Evolutionary conservation across 2,797 vertebrate species (phyloP).

Genomic region (Microctenopoma lineatum): DNA sequence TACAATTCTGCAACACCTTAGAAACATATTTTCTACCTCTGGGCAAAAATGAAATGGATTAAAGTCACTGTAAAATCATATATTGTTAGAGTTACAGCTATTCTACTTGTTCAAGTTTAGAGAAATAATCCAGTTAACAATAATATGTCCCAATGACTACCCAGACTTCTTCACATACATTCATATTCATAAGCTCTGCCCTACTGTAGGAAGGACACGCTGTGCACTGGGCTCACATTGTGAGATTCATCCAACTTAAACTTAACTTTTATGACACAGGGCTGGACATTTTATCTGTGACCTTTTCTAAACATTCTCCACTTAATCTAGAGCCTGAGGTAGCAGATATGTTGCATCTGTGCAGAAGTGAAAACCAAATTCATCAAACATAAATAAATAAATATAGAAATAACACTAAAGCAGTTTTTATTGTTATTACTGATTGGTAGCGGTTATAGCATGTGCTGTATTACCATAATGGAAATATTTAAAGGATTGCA

Average conservation of each 20-base stretch:
- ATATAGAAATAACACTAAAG: neutral
- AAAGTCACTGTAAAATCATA: too few species aligned
- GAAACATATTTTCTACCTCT: too few species aligned
- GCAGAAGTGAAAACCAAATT: constrained; percentile 1
- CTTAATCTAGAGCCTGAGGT: neutral
- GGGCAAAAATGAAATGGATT: too few species aligned
- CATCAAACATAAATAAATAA: neutral
- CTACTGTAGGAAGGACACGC: neutral
- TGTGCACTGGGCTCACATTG: neutral
- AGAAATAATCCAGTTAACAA: too few species aligned
- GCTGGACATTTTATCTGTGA: neutral
- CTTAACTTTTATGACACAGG: neutral
- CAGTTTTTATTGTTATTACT: neutral
- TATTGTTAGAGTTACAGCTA: neutral
- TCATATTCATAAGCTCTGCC: neutral
- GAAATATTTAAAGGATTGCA: constrained; percentile 14
- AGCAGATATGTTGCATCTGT: neutral
- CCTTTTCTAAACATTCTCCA: constrained; percentile 5
- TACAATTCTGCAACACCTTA: too few species aligned
- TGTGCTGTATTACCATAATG: neutral
- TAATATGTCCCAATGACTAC: neutral
- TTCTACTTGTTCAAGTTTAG: too few species aligned
- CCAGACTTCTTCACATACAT: neutral
- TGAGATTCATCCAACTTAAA: neutral
- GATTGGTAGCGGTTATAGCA: neutral